Percentiles rank a stretch among this genome's conserved stretches.
phyloP scores from a whole-genome alignment of 2,888 invertebrate genomes.

The Mythimna lalbum region DNA sequence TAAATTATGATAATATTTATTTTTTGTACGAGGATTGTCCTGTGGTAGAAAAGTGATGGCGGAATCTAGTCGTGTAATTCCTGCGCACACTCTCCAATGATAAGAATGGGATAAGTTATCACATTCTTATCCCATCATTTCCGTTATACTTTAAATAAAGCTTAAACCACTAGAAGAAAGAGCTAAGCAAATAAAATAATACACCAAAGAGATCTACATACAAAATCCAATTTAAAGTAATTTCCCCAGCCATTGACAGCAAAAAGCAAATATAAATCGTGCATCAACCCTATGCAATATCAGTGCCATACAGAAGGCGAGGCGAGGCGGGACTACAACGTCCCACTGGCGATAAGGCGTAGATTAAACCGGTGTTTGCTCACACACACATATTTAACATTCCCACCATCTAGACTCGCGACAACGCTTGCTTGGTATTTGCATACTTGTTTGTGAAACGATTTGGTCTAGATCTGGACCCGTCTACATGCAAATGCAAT shows the following conservation, averaged over 20 bases:
- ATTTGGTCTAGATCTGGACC: constrained; percentile 83
- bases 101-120: background rate
- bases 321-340: constrained; percentile 60
- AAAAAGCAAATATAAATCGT: constrained; percentile 40
- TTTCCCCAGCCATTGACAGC: constrained; percentile 28
- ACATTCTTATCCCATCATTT: too few relatives aligned
- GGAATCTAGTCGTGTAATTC: too few relatives aligned
- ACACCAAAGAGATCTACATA: background rate
- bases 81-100: too few relatives aligned
- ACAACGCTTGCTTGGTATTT: constrained; percentile 83
- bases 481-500: constrained; percentile 79
- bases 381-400: constrained; percentile 87
- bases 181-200: background rate
- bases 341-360: constrained; percentile 82
- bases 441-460: constrained; percentile 87
- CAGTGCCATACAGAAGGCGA: constrained; percentile 52
- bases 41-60: too few relatives aligned
- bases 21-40: too few relatives aligned
- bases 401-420: constrained; percentile 81
- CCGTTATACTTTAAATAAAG: background rate
- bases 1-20: too few relatives aligned
- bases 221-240: constrained; percentile 17
- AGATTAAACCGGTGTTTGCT: constrained; percentile 88
- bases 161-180: background rate
- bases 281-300: constrained; percentile 61